Evolutionary conservation across 2,797 vertebrate genomes (phyloP).

Genomic region (Phalanger gymnotis): DNA sequence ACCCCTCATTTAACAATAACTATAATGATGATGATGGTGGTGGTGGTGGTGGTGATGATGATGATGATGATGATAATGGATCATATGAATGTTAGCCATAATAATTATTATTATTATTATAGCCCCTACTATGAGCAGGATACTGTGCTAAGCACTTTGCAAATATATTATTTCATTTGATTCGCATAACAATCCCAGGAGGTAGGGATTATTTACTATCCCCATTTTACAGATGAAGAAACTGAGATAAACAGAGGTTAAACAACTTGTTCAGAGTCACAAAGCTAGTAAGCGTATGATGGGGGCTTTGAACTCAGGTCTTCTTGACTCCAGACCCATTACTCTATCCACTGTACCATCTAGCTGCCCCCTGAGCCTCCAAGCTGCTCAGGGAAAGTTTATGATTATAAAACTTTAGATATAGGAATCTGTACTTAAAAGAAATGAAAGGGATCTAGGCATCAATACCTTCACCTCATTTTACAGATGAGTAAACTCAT

Average conservation of each 20-base stretch:
- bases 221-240: background rate
- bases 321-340: background rate
- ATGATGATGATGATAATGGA: background rate
- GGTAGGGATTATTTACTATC: background rate
- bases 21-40: background rate
- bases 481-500: background rate
- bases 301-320: background rate
- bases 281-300: background rate
- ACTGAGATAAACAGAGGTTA: background rate
- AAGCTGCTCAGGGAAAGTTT: background rate
- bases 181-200: background rate
- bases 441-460: background rate
- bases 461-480: background rate
- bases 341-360: background rate
- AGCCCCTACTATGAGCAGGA: background rate
- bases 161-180: background rate
- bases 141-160: background rate
- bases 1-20: background rate
- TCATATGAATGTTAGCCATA: background rate
- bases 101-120: background rate
- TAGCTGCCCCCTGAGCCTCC: background rate
- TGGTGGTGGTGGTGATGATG: too few relatives aligned
- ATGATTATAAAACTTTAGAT: background rate
- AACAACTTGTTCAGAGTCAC: background rate
- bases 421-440: background rate